phyloP scores from a whole-genome alignment of 2,888 invertebrate genomes.

The Amphipyra berbera region DNA sequence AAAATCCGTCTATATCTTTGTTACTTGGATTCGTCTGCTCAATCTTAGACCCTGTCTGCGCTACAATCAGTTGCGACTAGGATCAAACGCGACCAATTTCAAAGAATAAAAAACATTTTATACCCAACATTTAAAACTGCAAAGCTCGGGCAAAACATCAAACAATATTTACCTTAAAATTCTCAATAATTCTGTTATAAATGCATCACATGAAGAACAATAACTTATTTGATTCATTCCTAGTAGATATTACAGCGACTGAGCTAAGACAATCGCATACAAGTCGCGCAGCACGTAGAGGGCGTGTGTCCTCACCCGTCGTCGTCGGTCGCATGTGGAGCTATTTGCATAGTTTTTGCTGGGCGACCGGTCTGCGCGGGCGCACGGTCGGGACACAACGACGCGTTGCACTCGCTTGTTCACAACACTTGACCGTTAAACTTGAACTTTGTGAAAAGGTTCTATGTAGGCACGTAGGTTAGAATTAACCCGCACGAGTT shows the following conservation, averaged over 20 bases:
- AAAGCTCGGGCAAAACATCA: too few species aligned
- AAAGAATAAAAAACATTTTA: too few species aligned
- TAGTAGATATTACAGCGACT: neutral
- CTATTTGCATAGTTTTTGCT: constrained; percentile 50
- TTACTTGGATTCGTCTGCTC: too few species aligned
- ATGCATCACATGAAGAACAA: too few species aligned
- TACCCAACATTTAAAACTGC: too few species aligned
- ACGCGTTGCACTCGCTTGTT: constrained; percentile 13
- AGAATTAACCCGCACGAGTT: constrained; percentile 13
- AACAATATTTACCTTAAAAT: neutral
- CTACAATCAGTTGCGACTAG: too few species aligned
- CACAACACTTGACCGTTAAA: constrained; percentile 26
- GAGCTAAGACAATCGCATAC: constrained; percentile 11
- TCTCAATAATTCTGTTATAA: constrained; percentile 1
- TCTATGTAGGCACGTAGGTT: neutral
- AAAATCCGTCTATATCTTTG: too few species aligned
- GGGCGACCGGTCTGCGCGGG: constrained; percentile 52
- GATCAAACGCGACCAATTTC: too few species aligned
- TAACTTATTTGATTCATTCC: too few species aligned
- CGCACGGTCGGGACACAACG: constrained; percentile 11
- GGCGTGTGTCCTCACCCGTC: constrained; percentile 3
- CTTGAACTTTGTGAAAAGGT: constrained; percentile 19
- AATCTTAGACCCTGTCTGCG: too few species aligned
- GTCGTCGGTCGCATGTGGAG: constrained; percentile 15
- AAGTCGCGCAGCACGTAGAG: neutral